Percentiles rank a stretch among this genome's conserved stretches.
phyloP scores from a whole-genome alignment of 2,888 invertebrate genomes.

The Euclidia mi region DNA sequence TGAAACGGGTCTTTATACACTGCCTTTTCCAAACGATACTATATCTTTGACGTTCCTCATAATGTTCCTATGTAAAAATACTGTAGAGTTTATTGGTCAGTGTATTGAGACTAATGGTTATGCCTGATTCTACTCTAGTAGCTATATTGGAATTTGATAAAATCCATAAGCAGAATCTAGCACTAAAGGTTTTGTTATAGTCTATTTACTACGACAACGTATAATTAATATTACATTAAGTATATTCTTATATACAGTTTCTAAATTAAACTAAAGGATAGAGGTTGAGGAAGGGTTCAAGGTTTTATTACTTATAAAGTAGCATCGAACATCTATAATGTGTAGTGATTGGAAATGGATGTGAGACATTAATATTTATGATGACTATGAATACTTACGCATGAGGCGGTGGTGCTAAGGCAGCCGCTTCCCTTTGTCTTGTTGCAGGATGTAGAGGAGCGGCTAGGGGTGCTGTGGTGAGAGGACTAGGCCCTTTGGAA shows the following conservation, averaged over 20 bases:
- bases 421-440: slow-evolving; percentile 80
- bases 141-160: slow-evolving; percentile 46
- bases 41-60: neutral
- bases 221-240: neutral
- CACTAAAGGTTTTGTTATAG: neutral
- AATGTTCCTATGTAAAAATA: neutral
- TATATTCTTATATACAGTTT: neutral
- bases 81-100: slow-evolving; percentile 51
- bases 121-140: slow-evolving; percentile 69
- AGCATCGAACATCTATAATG: slow-evolving; percentile 69
- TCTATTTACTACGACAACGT: neutral
- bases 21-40: slow-evolving; percentile 35
- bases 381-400: slow-evolving; percentile 74
- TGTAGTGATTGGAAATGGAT: slow-evolving; percentile 81
- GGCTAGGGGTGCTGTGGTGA: slow-evolving; percentile 81
- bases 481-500: slow-evolving; percentile 74
- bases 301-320: slow-evolving; percentile 39
- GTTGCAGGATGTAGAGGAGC: slow-evolving; percentile 85
- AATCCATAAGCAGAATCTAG: slow-evolving; percentile 18
- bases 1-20: slow-evolving; percentile 75
- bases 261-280: slow-evolving; percentile 10
- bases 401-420: slow-evolving; percentile 84
- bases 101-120: slow-evolving; percentile 72
- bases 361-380: slow-evolving; percentile 58
- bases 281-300: slow-evolving; percentile 22